Evolutionary conservation across 2,888 invertebrate species (phyloP), one percentile per base, ranked within the genome.

Genomic region (Miltochrista miniata): DNA sequence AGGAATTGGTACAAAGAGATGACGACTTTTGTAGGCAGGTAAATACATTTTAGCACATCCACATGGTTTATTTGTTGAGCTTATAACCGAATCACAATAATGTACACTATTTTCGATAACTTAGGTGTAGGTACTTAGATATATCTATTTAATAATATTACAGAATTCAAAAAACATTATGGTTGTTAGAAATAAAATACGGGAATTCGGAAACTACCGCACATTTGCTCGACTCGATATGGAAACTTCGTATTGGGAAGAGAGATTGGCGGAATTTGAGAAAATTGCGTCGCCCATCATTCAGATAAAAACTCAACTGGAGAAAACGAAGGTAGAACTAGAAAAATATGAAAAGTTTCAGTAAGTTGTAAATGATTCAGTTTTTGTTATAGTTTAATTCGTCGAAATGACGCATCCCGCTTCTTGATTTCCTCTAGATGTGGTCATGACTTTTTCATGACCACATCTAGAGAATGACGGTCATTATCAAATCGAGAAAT

Each of bases 211-310:
- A n/a, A 54, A 56, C n/a, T 59, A 66, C 0, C 55, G 59, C 1
- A 66, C 77, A 0, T 45, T 76, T 0, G 14, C 56, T 2, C 70
- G 72, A 0, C 45, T 88, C 0, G 60, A 73, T 14, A 62, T 74
- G 7, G 87, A 88, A 48, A 66, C 69, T 1, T 43, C 37, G 0
- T 79, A 76, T 54, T 87, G 86, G 85, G 54, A 59, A 29, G 52
- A 45, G 4, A 76, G 62, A 30, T 34, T 82, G 3, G 18, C 46
- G 0, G 81, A 83, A 0, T 83, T 84, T 36, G 56, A 69, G 1
- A 55, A 65, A 18, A 78, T 86, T n/a, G 67, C 74, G 1, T 43
- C 59, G 0, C 68, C 66, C 0, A 41, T 88, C 1, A 52, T 51
- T 0, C 70, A 67, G 45, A 51, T 86, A 1, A 73, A 76, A 31